Base-by-base conservation (phyloP, 2,113 vertebrate species). In the Eubucco bourcierii region DNA sequence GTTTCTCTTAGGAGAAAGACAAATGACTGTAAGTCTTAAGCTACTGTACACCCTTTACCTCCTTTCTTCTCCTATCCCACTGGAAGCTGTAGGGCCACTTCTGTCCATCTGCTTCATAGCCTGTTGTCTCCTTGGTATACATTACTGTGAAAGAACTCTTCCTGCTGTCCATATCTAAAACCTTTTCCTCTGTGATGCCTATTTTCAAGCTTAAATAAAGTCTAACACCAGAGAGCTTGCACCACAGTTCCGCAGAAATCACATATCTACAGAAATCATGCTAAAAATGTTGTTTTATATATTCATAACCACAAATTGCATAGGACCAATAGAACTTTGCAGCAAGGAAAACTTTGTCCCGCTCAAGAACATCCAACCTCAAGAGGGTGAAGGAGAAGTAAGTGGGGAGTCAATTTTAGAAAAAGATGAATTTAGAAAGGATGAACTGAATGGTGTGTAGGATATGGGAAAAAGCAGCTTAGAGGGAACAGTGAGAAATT, bases 101-200 rank as follows among this genome's bases (percentile, higher is more conserved):
- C 82, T 68, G 34, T 34, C 16, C n/a, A 18, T 5, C 10, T 60
- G 14, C 74, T 56, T 77, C n/a, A 12, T 19, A 39, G 7, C 7
- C 37, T 55, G 6, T 44, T 1, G 3, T n/a, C 23, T 68, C 20
- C 52, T 63, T 12, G 10, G 17, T 1, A 7, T 0, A 39, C 37
- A 0, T 29, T 31, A 3, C n/a, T 55, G 55, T 44, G 59, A 41
- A 67, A 88, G 34, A 29, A 10, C 25, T 70, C 9, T 52, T 77
- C 37, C 70, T 41, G 27, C 50, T 91, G 20, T 17, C 87, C 24
- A 20, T 15, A 27, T 8, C 25, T 47, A 27, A 56, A 80, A 10
- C 46, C 58, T 56, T 58, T 64, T 47, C 14, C 3, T 37, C 29
- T 78, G 28, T 78, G 28, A 58, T 39, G 33, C 4, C 13, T 52